Conservation (phyloP, 1,140 invertebrate genomes). For the Aphaenogaster rudis region DNA sequence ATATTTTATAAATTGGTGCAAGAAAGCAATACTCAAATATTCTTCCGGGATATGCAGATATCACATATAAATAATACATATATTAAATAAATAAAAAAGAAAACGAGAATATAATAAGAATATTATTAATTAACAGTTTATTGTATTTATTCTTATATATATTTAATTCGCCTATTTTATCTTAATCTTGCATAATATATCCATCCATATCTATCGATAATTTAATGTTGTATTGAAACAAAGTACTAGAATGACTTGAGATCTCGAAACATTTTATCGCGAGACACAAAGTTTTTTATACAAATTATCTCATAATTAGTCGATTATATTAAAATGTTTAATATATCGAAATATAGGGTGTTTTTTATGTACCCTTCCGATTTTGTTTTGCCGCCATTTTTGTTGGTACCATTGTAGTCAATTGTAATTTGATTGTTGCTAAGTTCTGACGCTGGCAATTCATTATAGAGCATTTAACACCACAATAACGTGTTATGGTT, state of each 20-base stretch:
- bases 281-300: background rate
- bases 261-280: background rate
- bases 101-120: background rate
- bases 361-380: too few species aligned
- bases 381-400: too few species aligned
- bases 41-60: background rate
- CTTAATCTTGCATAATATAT: background rate
- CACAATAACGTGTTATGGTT: too few species aligned
- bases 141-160: background rate
- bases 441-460: too few species aligned
- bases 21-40: slow-evolving; percentile 6
- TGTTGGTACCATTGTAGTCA: too few species aligned
- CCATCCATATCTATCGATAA: background rate
- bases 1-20: background rate
- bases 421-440: too few species aligned
- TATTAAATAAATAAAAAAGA: background rate
- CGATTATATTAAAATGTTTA: background rate
- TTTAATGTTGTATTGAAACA: background rate
- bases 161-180: background rate
- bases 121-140: too few species aligned
- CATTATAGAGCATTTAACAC: too few species aligned
- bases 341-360: background rate
- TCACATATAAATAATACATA: background rate
- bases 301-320: background rate
- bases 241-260: background rate